Conservation (phyloP, 2,888 invertebrate genomes). For the Tetramorium bicarinatum region DNA sequence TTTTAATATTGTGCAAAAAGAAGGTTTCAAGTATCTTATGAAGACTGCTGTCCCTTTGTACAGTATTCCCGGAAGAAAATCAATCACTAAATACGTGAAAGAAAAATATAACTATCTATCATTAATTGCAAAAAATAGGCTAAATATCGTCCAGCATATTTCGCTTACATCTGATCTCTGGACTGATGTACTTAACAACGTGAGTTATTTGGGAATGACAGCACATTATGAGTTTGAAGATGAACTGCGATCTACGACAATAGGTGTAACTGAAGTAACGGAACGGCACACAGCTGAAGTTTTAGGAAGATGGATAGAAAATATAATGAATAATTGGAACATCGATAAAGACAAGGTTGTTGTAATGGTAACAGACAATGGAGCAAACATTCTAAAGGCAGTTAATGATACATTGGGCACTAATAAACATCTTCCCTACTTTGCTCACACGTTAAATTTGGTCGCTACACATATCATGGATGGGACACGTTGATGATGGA, state of each 20-base stretch:
- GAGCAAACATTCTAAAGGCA: conserved; percentile 32
- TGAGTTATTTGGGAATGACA: too few species aligned
- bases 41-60: neutral
- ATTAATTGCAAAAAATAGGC: conserved; percentile 81
- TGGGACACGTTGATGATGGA: conserved; percentile 57
- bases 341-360: conserved; percentile 73
- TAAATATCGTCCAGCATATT: conserved; percentile 68
- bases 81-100: neutral
- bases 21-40: neutral
- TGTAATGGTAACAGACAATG: conserved; percentile 54
- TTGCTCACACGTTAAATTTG: conserved; percentile 81
- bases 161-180: conserved; percentile 78
- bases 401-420: conserved; percentile 19
- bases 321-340: conserved; percentile 69
- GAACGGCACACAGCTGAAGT: conserved; percentile 81
- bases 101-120: conserved; percentile 74
- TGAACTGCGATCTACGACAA: conserved; percentile 76
- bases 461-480: conserved; percentile 74
- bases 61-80: neutral
- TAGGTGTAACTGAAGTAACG: conserved; percentile 81
- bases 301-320: conserved; percentile 73
- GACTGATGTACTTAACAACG: neutral
- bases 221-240: conserved; percentile 68
- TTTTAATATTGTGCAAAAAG: neutral
- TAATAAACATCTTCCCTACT: conserved; percentile 68